Evolutionary conservation across 2,113 vertebrate genomes (phyloP).

Genomic region (Mustela nigripes): DNA sequence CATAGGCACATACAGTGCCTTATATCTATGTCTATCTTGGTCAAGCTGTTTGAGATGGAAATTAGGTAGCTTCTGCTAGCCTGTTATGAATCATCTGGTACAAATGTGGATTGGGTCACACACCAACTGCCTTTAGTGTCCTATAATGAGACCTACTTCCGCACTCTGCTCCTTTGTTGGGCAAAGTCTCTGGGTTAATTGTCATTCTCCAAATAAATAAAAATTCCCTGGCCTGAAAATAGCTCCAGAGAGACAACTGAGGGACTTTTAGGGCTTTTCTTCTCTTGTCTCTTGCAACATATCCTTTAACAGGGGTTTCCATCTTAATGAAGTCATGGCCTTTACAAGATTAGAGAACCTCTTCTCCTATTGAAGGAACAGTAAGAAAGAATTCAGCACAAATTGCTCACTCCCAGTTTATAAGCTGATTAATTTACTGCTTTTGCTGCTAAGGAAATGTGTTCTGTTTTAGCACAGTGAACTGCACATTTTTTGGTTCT

Average conservation of each 20-base stretch:
- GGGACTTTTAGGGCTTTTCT: conserved; percentile 79
- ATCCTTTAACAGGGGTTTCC: conserved; percentile 82
- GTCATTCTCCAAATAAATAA: conserved; percentile 85
- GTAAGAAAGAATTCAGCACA: conserved; percentile 83
- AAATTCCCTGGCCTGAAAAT: conserved; percentile 81
- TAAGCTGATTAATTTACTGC: conserved; percentile 86
- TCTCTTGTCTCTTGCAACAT: conserved; percentile 74
- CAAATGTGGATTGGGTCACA: conserved; percentile 84
- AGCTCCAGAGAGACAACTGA: conserved; percentile 54
- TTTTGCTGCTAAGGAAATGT: conserved; percentile 84
- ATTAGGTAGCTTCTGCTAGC: conserved; percentile 81
- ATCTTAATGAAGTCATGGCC: conserved; percentile 85
- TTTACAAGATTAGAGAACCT: conserved; percentile 84
- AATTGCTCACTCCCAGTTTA: conserved; percentile 83
- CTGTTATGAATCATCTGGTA: conserved; percentile 85
- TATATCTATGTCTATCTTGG: neutral
- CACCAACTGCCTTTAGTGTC: conserved; percentile 84
- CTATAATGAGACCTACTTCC: conserved; percentile 85
- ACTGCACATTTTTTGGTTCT: conserved; percentile 72
- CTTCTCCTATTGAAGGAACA: conserved; percentile 79
- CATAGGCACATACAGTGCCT: neutral
- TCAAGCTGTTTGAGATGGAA: conserved; percentile 73
- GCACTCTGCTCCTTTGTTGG: conserved; percentile 77
- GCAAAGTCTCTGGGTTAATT: conserved; percentile 84
- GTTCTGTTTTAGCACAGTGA: conserved; percentile 82